Evolutionary conservation across 1,140 invertebrate genomes (phyloP).

Genomic region (Drosophila orena): DNA sequence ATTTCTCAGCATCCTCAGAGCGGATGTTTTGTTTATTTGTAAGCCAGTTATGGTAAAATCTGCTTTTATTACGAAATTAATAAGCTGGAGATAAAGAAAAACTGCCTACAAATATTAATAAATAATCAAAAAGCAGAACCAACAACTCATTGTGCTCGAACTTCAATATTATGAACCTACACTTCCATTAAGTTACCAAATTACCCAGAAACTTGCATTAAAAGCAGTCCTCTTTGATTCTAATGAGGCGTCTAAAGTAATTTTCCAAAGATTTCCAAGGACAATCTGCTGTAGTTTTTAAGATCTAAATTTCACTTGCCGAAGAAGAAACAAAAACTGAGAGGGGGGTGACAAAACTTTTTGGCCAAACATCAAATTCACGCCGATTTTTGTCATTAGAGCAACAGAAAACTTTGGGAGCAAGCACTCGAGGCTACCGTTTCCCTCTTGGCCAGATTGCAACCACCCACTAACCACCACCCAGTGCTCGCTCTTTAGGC

Average conservation of each 20-base stretch:
- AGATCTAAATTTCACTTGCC: conserved; percentile 43
- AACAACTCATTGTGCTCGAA: too few relatives aligned
- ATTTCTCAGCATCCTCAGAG: conserved; percentile 9
- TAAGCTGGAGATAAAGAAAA: not conserved
- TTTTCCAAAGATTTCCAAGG: conserved; percentile 11
- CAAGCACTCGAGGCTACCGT: conserved; percentile 47
- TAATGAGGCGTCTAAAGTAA: conserved; percentile 29
- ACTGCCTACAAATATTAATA: not conserved
- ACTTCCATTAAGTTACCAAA: not conserved
- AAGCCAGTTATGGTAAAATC: conserved; percentile 57
- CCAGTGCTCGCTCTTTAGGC: conserved; percentile 1
- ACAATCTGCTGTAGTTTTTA: conserved; percentile 44
- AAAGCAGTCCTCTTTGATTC: not conserved
- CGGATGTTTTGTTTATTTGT: conserved; percentile 51
- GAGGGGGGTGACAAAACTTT: conserved; percentile 37
- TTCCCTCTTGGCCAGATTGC: conserved; percentile 2
- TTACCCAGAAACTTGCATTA: not conserved
- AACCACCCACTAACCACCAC: not conserved
- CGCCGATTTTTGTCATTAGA: conserved; percentile 79
- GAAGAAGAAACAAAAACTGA: conserved; percentile 30
- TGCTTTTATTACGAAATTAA: too few relatives aligned
- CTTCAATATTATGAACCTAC: not conserved
- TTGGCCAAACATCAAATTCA: conserved; percentile 72
- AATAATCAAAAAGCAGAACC: not conserved
- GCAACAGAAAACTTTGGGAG: conserved; percentile 62